phyloP scores from a whole-genome alignment of 2,888 invertebrate species.

The Leptopilina syphax region DNA sequence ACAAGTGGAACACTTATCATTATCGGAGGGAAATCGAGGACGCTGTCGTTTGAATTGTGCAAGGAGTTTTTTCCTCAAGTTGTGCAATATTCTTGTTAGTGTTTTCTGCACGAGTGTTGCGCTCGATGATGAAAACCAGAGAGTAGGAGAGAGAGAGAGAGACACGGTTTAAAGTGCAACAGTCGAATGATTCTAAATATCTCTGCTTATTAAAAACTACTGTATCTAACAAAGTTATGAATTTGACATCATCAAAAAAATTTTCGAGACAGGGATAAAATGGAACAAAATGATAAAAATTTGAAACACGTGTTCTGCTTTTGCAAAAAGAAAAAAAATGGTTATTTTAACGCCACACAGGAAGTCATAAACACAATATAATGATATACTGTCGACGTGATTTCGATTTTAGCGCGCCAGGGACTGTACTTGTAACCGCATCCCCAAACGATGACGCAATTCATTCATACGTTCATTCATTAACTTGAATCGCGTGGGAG shows the following conservation, averaged over 20 bases:
- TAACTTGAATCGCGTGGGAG: conserved; percentile 66
- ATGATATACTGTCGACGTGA: conserved; percentile 21
- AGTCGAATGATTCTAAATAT: neutral
- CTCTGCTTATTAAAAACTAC: no score
- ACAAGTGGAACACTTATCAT: conserved; percentile 4
- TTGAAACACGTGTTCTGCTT: neutral
- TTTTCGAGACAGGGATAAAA: neutral
- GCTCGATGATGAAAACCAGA: neutral
- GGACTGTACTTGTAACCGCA: conserved; percentile 53
- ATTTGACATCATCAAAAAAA: neutral
- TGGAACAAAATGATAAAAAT: neutral
- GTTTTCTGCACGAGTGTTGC: neutral
- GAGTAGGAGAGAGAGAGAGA: neutral
- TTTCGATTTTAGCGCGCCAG: conserved; percentile 57
- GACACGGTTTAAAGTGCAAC: conserved; percentile 12
- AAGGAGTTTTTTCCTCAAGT: conserved; percentile 16
- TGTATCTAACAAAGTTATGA: no score
- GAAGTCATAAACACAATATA: conserved; percentile 37
- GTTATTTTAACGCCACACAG: conserved; percentile 13
- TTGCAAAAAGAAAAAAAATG: neutral
- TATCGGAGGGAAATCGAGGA: conserved; percentile 21
- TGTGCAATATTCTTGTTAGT: conserved; percentile 27
- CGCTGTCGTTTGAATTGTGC: conserved; percentile 37
- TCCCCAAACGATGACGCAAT: conserved; percentile 69
- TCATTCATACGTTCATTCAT: conserved; percentile 71